A percentile compares a stretch with the other conserved stretches of the same genome.
phyloP scores from a whole-genome alignment of 2,797 vertebrate species.

The Clarias fuscus region DNA sequence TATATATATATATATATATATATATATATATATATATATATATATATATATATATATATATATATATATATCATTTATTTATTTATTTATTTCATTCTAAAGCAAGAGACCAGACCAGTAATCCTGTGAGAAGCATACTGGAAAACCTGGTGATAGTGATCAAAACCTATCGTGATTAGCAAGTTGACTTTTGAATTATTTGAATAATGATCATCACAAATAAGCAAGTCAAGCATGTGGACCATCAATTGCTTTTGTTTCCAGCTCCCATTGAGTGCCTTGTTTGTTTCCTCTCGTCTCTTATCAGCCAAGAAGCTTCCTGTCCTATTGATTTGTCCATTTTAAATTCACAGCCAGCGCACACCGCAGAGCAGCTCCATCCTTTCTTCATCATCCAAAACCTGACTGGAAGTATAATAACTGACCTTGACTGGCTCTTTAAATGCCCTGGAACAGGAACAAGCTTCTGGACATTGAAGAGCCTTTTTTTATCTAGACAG shows the following conservation, averaged over 20 bases:
- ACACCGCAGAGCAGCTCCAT: background rate
- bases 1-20: too few species aligned
- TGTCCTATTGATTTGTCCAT: conserved; percentile 50
- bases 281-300: conserved; percentile 42
- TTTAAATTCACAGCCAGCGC: conserved; percentile 45
- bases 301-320: conserved; percentile 22
- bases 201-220: background rate
- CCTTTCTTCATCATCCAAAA: conserved; percentile 1
- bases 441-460: conserved; percentile 10
- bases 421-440: conserved; percentile 1
- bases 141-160: background rate
- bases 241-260: background rate
- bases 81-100: too few species aligned
- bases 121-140: background rate
- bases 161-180: background rate
- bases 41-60: too few species aligned
- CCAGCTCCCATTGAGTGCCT: background rate
- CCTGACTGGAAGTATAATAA: background rate
- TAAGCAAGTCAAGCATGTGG: background rate
- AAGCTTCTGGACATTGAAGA: background rate
- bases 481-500: background rate
- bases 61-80: too few species aligned
- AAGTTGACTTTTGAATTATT: background rate
- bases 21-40: too few species aligned
- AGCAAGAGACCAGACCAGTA: background rate